Evolutionary conservation across 2,113 vertebrate genomes (phyloP), one percentile per base, ranked within the genome.

Genomic region (Engraulis encrasicolus): DNA sequence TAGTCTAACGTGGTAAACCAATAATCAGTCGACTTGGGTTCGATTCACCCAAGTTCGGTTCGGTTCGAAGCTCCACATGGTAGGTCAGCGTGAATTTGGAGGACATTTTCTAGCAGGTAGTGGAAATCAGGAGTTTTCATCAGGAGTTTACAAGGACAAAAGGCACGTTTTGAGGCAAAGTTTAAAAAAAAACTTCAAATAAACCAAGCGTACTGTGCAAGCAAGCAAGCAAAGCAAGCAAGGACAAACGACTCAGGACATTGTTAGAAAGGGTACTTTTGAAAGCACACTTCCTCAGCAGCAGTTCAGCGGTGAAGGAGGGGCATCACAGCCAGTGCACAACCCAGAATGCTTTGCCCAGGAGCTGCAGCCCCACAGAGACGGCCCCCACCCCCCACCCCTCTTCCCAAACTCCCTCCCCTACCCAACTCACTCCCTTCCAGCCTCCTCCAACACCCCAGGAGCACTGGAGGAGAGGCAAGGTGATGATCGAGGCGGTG

Each of bases 301-400:
- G 83, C 77, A 50, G 71, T 84, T 86, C 81, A 79, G 7, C 15
- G 71, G 74, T 79, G 80, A 78, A 84, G 37, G 34, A 71, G 82
- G 31, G 31, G 45, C 80, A 84, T 7, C 12, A 34, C 36, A 18
- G 81, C 74, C 52, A 82, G 80, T 50, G 82, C 27, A 80, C 79
- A 79, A 66, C 83, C 77, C 19, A 84, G 82, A 89, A 87, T 77
- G 84, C 37, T 50, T 66, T 89, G 83, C 79, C 82, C 78, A 84
- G 50, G 23, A 74, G 87, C 89, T 83, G 85, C 83, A 83, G 80
- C 23, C 78, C 86, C 23, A 9, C 23, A 83, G 74, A 81, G 78
- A 85, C 48, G 61, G 79, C 50, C 37, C 66, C 66, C 78, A 78
- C 86, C 19, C 52, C 19, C 52, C n/a, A 23, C 54, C 58, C 82